Evolutionary conservation across 2,113 vertebrate species (phyloP), one percentile per base, ranked within the genome.

Genomic region (Epinephelus fuscoguttatus): DNA sequence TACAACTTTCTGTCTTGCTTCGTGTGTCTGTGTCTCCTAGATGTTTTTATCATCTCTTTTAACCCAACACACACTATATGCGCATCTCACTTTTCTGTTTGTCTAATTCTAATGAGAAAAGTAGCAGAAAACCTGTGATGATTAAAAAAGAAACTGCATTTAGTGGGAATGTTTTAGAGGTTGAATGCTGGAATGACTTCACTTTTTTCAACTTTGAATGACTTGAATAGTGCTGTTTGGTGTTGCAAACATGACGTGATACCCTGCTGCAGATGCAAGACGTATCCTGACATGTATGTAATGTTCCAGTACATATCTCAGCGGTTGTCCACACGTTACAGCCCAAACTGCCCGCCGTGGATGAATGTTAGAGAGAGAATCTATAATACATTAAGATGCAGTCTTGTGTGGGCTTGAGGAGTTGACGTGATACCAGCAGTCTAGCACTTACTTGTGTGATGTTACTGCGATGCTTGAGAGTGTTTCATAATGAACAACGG

Each of bases 1-100:
- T 93, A 90, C 60, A 71, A 42, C 63, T 87, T 60, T 88, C 1
- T 62, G 47, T 71, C 5, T 3, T 37, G 6, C 30, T 70, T 12
- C n/a, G 0, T 67, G 8, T 64, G 18, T 75, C 6, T 45, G 1
- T 56, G 0, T 40, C 12, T 73, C 19, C 23, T 37, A 4, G 15
- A 12, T 42, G 4, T 30, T 37, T 40, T 27, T 9, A 7, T 1
- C 14, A n/a, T 55, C 33, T 53, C 14, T 59, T 42, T n/a, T 47
- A 55, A 17, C n/a, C 0, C 13, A 61, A 42, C 23, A 30, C 17
- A 60, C 55, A 47, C 52, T 37, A 33, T 37, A n/a, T 17, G 74
- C 8, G 27, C 30, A 11, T 61, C 10, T 47, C 6, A 72, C 5
- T 19, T 19, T 25, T 17, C 18, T 84, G 21, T 19, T 56, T 56